Percentiles rank a stretch among this genome's conserved stretches.
Conservation (phyloP, 2,888 invertebrate species). For the Epinotia demarniana region DNA sequence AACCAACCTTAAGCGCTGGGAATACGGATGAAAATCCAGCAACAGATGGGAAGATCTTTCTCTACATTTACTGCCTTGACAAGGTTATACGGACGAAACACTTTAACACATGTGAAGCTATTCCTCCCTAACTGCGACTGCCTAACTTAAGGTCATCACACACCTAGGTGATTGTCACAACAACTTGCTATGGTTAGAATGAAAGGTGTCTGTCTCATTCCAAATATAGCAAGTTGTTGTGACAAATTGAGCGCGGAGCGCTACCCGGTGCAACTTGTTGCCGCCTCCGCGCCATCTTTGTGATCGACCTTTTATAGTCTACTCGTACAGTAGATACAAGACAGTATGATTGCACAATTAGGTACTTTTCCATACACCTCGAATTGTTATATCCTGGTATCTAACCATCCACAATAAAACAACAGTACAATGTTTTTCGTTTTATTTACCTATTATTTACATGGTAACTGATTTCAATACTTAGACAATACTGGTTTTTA, state of each 20-base stretch:
- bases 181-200: too few species aligned
- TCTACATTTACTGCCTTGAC: not conserved
- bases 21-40: conserved; percentile 22
- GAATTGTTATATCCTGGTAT: not conserved
- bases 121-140: not conserved
- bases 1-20: conserved; percentile 7
- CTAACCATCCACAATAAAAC: conserved; percentile 49
- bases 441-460: conserved; percentile 65
- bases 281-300: too few species aligned
- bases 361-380: not conserved
- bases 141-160: not conserved
- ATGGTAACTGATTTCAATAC: conserved; percentile 61
- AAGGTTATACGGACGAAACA: conserved; percentile 34
- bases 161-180: too few species aligned
- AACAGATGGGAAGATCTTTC: not conserved
- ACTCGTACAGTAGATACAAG: too few species aligned
- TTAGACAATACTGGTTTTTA: conserved; percentile 51
- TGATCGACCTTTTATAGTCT: too few species aligned
- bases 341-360: too few species aligned
- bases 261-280: too few species aligned
- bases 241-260: too few species aligned
- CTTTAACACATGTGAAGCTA: not conserved
- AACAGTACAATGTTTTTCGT: conserved; percentile 53
- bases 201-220: too few species aligned
- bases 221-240: too few species aligned